Percentiles rank a stretch among this genome's conserved stretches.
Evolutionary conservation across 2,888 invertebrate species (phyloP).

Genomic region (Chaetogeoica ovagalla): DNA sequence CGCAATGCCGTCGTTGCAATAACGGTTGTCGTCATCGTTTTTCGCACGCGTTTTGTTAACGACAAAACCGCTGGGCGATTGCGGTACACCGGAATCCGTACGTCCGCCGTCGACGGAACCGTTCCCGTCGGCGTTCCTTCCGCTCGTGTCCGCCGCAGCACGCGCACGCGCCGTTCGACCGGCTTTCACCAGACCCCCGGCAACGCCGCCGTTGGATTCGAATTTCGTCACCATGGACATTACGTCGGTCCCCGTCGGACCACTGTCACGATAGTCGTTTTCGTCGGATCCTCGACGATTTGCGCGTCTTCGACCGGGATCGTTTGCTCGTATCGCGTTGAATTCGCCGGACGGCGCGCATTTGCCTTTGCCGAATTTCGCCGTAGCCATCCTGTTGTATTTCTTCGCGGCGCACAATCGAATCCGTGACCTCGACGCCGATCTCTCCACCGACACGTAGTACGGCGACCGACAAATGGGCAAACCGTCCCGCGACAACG

Average conservation of each 20-base stretch:
- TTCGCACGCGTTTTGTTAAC: too few species aligned
- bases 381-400: neutral
- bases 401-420: constrained; percentile 31
- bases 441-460: constrained; percentile 24
- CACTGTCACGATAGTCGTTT: neutral
- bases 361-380: neutral
- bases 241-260: constrained; percentile 5
- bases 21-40: too few species aligned
- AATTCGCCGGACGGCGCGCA: neutral
- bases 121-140: neutral
- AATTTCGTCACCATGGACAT: constrained; percentile 38
- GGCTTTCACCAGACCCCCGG: neutral
- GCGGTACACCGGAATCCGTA: too few species aligned
- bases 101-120: too few species aligned
- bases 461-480: constrained; percentile 39
- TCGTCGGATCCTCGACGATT: too few species aligned
- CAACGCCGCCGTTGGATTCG: constrained; percentile 16
- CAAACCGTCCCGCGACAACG: neutral
- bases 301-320: constrained; percentile 7
- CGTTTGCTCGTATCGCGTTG: too few species aligned
- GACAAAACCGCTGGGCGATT: too few species aligned
- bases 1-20: too few species aligned
- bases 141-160: neutral
- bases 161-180: neutral
- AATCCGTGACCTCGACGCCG: constrained; percentile 20